These are phyloP conservation scores for Porites evermanni DNA, from an alignment of 92 coral and sea anemone genomes.

Conservation along the genomic window DNA sequence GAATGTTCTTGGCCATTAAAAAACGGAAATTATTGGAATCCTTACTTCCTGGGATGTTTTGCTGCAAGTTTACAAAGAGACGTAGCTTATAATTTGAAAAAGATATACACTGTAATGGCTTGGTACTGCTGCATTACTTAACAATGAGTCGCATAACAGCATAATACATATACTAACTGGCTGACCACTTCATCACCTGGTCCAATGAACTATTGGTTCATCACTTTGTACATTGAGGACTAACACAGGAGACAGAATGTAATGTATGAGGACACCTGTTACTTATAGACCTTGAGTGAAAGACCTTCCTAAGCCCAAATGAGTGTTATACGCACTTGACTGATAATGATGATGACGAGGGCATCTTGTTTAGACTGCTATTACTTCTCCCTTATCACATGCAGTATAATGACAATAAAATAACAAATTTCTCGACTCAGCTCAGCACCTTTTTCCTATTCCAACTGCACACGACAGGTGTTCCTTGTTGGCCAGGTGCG, in stretches of 20 bases:
- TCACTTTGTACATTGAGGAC: too few relatives aligned
- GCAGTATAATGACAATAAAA: too few relatives aligned
- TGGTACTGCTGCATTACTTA: too few relatives aligned
- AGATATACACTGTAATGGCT: too few relatives aligned
- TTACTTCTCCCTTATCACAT: not conserved
- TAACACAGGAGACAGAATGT: too few relatives aligned
- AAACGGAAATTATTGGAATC: conserved; percentile 78
- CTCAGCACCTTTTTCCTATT: conserved; percentile 62
- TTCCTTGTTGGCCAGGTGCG: conserved; percentile 80
- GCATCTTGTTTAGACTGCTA: too few relatives aligned
- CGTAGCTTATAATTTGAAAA: not conserved
- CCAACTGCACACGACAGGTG: conserved; percentile 97
- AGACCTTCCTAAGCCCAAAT: not conserved
- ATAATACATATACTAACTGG: too few relatives aligned
- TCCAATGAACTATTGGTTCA: too few relatives aligned
- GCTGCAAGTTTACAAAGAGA: conserved; percentile 19
- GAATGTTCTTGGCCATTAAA: conserved; percentile 92
- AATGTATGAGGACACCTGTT: too few relatives aligned
- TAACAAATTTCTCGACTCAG: not conserved
- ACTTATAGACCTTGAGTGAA: too few relatives aligned
- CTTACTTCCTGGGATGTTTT: conserved; percentile 42
- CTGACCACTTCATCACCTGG: too few relatives aligned
- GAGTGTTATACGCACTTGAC: not conserved
- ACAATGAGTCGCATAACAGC: too few relatives aligned
- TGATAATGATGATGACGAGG: not conserved